phyloP scores from a whole-genome alignment of 2,888 invertebrate genomes.

The Argynnis bischoffii region DNA sequence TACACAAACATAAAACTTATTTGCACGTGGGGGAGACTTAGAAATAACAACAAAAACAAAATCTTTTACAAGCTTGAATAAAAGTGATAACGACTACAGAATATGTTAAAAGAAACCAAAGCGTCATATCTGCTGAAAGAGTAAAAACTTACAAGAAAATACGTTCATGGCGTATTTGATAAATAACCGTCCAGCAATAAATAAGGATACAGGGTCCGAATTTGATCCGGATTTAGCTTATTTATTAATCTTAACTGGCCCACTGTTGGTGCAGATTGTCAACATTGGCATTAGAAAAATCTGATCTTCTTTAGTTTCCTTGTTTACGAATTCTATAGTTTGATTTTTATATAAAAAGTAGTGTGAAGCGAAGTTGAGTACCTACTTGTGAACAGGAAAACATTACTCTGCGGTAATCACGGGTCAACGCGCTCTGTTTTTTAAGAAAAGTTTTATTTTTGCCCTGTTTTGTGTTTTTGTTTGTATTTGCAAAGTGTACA shows the following conservation, averaged over 20 bases:
- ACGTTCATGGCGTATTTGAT: constrained; percentile 61
- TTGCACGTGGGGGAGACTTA: constrained; percentile 39
- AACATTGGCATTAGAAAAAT: background rate
- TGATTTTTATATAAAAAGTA: constrained; percentile 14
- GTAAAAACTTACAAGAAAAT: constrained; percentile 62
- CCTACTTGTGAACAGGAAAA: constrained; percentile 8
- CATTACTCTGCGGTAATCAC: constrained; percentile 5
- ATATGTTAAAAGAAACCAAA: constrained; percentile 56
- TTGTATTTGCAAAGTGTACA: too few species aligned
- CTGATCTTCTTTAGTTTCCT: constrained; percentile 28
- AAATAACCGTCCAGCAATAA: constrained; percentile 67
- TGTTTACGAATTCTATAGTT: constrained; percentile 9
- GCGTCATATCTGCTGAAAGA: constrained; percentile 66
- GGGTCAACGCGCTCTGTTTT: constrained; percentile 12
- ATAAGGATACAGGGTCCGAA: constrained; percentile 51
- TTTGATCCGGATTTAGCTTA: constrained; percentile 38
- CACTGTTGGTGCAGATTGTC: constrained; percentile 42
- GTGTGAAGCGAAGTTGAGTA: constrained; percentile 6
- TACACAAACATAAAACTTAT: too few species aligned
- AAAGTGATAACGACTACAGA: constrained; percentile 53
- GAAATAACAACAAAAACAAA: constrained; percentile 48
- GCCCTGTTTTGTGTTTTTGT: background rate
- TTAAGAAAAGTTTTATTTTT: constrained; percentile 8
- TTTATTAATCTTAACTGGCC: constrained; percentile 54
- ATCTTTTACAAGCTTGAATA: constrained; percentile 45